Base-by-base conservation (phyloP, 1,140 invertebrate genomes). In the Drosophila tropicalis region DNA sequence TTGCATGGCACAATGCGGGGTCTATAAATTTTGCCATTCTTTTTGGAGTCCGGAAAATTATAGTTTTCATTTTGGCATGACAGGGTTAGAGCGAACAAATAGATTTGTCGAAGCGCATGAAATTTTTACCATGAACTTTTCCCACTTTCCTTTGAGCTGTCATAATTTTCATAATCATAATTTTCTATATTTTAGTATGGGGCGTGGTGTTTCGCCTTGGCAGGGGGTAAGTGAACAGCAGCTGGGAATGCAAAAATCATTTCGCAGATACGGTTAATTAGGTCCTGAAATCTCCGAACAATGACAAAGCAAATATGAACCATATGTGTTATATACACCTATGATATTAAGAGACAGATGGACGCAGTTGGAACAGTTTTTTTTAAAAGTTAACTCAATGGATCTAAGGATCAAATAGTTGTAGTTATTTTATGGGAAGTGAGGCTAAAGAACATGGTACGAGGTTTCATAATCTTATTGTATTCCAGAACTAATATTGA, bases 151-250 rank as follows among this genome's bases (percentile, higher is more conserved):
- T 57, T 54, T 41, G 76, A 69, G 83, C 79, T 86, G 83, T 86
- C 83, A 86, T 87, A 76, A 79, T 79, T 76, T 78, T 75, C 40
- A 65, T 72, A 86, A 82, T 86, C 83, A 87, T 87, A 89, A 89
- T 83, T 86, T 87, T 55, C 54, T 32, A 29, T 69, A 83, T 71
- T 86, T 87, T 83, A 73, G 44, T 73, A 63, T 39, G 54, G 76
- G 83, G 83, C 83, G 83, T 87, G 79, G 62, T 61, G 32, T 56
- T 39, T 76, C n/a, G 58, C 17, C 44, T 57, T 69, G 40, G 17
- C 65, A 65, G 72, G 83, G 83, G 65, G 65, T 86, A 83, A 87
- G 64, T 76, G 83, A 87, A 47, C 74, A 77, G 79, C 83, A 87
- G 83, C 83, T 83, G 76, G 51, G 41, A 66, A 54, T 54, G 62